These are phyloP conservation scores for Archivesica marissinica DNA, from an alignment of 1,140 invertebrate genomes.

Conservation along the genomic window DNA sequence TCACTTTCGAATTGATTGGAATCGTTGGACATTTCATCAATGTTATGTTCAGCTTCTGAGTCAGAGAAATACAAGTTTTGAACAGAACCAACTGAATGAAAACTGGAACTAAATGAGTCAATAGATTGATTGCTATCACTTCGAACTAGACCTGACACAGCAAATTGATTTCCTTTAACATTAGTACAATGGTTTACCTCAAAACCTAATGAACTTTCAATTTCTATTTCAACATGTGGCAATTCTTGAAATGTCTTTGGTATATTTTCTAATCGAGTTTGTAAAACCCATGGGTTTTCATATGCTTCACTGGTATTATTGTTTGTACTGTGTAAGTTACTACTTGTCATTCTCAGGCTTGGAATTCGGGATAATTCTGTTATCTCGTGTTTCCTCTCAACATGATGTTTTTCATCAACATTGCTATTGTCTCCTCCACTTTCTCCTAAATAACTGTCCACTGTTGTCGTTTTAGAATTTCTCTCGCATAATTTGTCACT, in stretches of 20 bases:
- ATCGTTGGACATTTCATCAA: not conserved
- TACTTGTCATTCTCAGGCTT: not conserved
- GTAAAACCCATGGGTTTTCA: slow-evolving; percentile 47
- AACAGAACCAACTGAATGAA: slow-evolving; percentile 40
- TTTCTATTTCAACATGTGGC: not conserved
- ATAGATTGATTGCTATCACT: slow-evolving; percentile 29
- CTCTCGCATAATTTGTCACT: no score
- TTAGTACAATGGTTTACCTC: slow-evolving; percentile 16
- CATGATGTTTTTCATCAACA: no score
- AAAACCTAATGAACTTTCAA: slow-evolving; percentile 54
- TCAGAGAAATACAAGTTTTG: slow-evolving; percentile 56
- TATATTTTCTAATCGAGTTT: not conserved
- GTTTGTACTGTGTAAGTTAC: not conserved
- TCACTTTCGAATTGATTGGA: not conserved
- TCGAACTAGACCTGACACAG: not conserved
- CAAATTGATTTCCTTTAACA: not conserved
- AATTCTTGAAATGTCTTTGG: not conserved
- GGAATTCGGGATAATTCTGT: not conserved
- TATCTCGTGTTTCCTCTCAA: no score
- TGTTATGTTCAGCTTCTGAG: slow-evolving; percentile 49
- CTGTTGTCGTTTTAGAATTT: no score
- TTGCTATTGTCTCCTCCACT: no score
- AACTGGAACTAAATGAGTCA: slow-evolving; percentile 54
- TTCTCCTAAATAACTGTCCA: no score
- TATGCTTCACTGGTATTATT: not conserved